Evolutionary conservation across 92 coral and sea anemone species (phyloP).

Genomic region (Heteractis magnifica): DNA sequence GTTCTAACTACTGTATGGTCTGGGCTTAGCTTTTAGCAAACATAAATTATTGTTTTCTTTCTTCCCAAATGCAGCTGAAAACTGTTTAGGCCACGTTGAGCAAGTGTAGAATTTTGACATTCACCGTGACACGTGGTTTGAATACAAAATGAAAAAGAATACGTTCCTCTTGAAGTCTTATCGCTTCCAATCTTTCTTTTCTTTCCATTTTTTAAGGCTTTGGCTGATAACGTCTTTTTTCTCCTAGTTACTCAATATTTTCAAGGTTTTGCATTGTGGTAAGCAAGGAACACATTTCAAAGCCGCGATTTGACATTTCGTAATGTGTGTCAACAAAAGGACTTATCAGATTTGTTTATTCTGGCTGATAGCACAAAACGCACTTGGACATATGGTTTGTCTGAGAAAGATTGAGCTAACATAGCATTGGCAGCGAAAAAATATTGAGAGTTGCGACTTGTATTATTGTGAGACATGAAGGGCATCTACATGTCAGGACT

Average conservation of each 20-base stretch:
- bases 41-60: slow-evolving; percentile 83
- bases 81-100: slow-evolving; percentile 41
- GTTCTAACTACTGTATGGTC: slow-evolving; percentile 49
- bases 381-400: slow-evolving; percentile 31
- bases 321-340: slow-evolving; percentile 40
- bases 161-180: slow-evolving; percentile 14
- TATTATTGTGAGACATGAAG: background rate
- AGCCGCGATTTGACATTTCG: slow-evolving; percentile 46
- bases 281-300: slow-evolving; percentile 25
- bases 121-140: slow-evolving; percentile 40
- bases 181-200: slow-evolving; percentile 8
- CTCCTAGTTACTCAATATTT: slow-evolving; percentile 13
- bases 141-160: slow-evolving; percentile 24
- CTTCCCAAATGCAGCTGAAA: slow-evolving; percentile 49
- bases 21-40: slow-evolving; percentile 80
- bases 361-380: slow-evolving; percentile 40
- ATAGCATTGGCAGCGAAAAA: slow-evolving; percentile 1
- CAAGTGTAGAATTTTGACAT: slow-evolving; percentile 36
- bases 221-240: background rate
- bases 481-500: slow-evolving; percentile 1
- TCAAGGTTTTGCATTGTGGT: slow-evolving; percentile 23
- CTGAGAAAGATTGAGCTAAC: slow-evolving; percentile 22
- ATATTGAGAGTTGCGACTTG: slow-evolving; percentile 18
- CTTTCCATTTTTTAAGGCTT: background rate
- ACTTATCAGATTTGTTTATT: slow-evolving; percentile 42